Base-by-base conservation (phyloP, 2,888 invertebrate genomes). In the Amphipoea oculea region DNA sequence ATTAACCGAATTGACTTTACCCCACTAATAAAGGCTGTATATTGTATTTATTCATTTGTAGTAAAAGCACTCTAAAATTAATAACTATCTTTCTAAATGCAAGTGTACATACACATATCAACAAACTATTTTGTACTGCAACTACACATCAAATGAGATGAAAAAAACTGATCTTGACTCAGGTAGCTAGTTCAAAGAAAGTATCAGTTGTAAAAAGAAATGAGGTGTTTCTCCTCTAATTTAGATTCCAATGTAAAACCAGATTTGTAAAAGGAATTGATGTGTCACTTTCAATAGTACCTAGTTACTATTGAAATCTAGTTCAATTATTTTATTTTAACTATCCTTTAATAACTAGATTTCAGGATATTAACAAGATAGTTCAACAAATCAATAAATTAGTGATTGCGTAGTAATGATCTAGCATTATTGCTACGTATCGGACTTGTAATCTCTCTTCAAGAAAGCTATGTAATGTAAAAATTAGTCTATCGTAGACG, bases 131-230 rank as follows among this genome's bases (percentile, higher is more conserved):
- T 65, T 36, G 9, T 65, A 40, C 36, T 14, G 3, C n/a, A 23
- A 14, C 14, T 69, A 48, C 6, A 40, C 7, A 51, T 51, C 42
- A 51, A 48, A 4, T 29, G 6, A 29, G 6, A 57, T 62, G 1
- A 71, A 63, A 62, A 72, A 67, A 80, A 62, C 36, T 7, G 20
- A 5, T 17, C 40, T 48, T 14, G 42, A 11, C 57, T 51, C 80
- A 75, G 63, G 48, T 75, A 81, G 63, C 48, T 51, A 42, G 29
- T 81, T 63, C 23, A 48, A 48, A 63, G 40, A 51, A 69, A 65
- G 48, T 17, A 57, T 68, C 62, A 29, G 14, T 48, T 48, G 6
- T 54, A 62, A 7, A 3, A 17, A 62, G 1, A 42, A 9, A 29
- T 7, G 2, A 29, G 4, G 23, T 40, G 12, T 40, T 54, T 40